These are phyloP conservation scores for Amblyopsis hoosieri DNA, from an alignment of 2,797 vertebrate genomes.

Conservation along the genomic window DNA sequence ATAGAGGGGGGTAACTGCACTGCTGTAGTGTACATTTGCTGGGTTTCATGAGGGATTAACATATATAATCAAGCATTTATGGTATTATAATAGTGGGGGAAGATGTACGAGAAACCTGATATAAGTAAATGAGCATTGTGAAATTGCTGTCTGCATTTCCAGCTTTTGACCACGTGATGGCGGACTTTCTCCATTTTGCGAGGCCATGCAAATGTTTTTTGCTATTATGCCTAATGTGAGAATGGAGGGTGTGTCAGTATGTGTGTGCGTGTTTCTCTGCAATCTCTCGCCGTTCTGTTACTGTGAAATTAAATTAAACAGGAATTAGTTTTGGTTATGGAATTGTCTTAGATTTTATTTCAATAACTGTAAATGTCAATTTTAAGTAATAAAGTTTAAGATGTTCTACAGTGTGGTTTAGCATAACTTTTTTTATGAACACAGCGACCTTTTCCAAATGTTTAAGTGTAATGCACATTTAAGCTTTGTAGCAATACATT, in stretches of 20 bases:
- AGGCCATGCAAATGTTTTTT: constrained; percentile 47
- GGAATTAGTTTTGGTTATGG: constrained; percentile 42
- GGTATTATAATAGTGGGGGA: constrained; percentile 29
- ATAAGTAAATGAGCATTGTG: constrained; percentile 37
- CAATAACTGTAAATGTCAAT: constrained; percentile 47
- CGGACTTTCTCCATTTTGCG: constrained; percentile 34
- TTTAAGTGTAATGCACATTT: too few relatives aligned
- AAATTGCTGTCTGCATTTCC: constrained; percentile 55
- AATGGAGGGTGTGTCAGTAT: constrained; percentile 17
- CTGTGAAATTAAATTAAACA: constrained; percentile 50
- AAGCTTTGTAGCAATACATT: too few relatives aligned
- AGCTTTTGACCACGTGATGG: constrained; percentile 60
- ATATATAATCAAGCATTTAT: constrained; percentile 7
- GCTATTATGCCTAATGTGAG: constrained; percentile 64
- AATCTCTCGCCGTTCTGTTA: constrained; percentile 38
- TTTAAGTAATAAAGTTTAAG: constrained; percentile 58
- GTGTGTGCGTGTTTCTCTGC: constrained; percentile 5
- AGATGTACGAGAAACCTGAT: constrained; percentile 21
- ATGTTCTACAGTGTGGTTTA: constrained; percentile 37
- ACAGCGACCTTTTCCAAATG: background rate
- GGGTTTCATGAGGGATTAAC: constrained; percentile 31
- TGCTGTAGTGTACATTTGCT: constrained; percentile 32
- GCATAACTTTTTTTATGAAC: constrained; percentile 6
- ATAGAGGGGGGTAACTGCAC: constrained; percentile 25
- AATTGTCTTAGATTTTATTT: constrained; percentile 56